These are phyloP conservation scores for Cassiopea xamachana DNA, from an alignment of 30 jellyfish, hydroid and myxozoan genomes.

Conservation along the genomic window DNA sequence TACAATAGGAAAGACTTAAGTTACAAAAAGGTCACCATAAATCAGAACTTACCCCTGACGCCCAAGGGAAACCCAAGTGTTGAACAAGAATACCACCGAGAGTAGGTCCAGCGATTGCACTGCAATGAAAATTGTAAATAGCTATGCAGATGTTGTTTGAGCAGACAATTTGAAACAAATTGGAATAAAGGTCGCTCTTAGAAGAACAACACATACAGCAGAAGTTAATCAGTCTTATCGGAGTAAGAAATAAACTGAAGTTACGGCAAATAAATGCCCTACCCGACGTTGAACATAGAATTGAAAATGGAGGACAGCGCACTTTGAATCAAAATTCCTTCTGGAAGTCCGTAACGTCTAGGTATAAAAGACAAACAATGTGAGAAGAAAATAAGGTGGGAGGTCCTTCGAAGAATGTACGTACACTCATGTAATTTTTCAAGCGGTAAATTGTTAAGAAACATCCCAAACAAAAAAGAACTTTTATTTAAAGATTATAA, in stretches of 20 bases:
- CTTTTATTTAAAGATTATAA: no score
- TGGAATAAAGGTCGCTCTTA: no score
- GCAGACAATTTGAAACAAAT: no score
- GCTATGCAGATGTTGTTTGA: no score
- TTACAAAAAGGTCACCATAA: no score
- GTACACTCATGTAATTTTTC: no score
- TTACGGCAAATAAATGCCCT: neutral
- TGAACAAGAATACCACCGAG: constrained; percentile 79
- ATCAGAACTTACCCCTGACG: constrained; percentile 69
- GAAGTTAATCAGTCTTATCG: neutral
- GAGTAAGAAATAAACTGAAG: neutral
- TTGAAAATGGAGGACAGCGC: constrained; percentile 80
- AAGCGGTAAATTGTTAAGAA: no score
- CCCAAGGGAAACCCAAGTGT: constrained; percentile 72
- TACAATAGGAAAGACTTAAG: no score
- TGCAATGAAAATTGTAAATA: neutral
- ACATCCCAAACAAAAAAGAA: no score
- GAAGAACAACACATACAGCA: no score
- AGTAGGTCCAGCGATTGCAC: constrained; percentile 92
- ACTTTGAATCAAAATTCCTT: constrained; percentile 62
- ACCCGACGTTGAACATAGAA: constrained; percentile 92
- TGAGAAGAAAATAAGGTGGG: no score
- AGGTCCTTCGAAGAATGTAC: no score
- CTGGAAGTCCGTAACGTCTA: constrained; percentile 85
- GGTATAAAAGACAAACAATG: neutral